These are phyloP conservation scores for Chascanopsetta lugubris DNA, from an alignment of 2,113 vertebrate genomes.

Conservation along the genomic window DNA sequence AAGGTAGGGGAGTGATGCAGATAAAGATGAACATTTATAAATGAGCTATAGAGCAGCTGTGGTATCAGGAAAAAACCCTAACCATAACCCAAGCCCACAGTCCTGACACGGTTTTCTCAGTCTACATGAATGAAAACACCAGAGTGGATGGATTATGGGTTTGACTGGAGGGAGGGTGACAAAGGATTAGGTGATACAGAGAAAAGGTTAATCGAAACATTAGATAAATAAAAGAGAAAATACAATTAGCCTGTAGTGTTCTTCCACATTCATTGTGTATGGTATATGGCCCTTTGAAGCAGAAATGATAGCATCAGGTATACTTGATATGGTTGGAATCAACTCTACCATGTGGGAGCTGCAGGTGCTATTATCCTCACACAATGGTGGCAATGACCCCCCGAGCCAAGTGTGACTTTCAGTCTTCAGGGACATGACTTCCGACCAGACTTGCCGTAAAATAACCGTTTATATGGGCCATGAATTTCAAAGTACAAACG, in stretches of 20 bases:
- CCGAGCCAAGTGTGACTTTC: not conserved
- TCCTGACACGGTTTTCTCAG: not conserved
- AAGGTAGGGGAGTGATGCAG: not conserved
- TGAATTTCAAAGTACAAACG: not conserved
- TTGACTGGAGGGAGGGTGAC: not conserved
- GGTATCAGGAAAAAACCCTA: not conserved
- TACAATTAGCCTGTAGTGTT: not conserved
- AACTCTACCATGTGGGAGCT: not conserved
- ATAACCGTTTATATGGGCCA: not conserved
- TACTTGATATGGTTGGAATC: not conserved
- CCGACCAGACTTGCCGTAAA: not conserved
- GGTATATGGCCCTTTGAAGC: not conserved
- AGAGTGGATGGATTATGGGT: not conserved
- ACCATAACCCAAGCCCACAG: constrained; percentile 2
- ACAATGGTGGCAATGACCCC: not conserved
- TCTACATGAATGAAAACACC: not conserved
- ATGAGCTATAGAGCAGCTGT: not conserved
- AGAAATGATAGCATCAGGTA: not conserved
- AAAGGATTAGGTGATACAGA: not conserved
- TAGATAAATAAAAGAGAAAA: too few species aligned
- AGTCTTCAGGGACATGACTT: not conserved
- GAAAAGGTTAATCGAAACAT: too few species aligned
- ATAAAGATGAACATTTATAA: not conserved
- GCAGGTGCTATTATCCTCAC: not conserved
- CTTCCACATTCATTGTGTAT: not conserved